Conservation (phyloP, 2,797 vertebrate species). For the Stomatorhinus walkeri region DNA sequence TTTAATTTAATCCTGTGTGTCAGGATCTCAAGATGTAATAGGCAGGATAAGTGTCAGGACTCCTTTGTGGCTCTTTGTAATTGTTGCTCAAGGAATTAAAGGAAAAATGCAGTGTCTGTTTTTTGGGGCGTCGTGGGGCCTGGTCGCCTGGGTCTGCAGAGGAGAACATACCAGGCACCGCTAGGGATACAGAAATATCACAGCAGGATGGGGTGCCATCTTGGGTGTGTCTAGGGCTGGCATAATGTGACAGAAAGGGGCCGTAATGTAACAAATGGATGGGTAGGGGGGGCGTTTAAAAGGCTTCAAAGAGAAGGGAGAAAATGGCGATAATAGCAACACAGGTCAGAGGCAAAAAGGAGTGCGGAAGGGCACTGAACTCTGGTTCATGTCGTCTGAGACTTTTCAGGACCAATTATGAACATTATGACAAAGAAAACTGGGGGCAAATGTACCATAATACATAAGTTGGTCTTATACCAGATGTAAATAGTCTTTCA, state of each 20-base stretch:
- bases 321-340: conserved; percentile 22
- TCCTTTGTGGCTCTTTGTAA: neutral
- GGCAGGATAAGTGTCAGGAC: neutral
- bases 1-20: neutral
- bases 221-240: conserved; percentile 39
- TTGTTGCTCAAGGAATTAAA: conserved; percentile 11
- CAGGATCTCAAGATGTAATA: neutral
- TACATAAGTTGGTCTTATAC: neutral
- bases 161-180: neutral
- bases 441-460: neutral
- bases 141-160: neutral
- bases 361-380: neutral
- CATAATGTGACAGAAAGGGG: conserved; percentile 36
- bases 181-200: conserved; percentile 27
- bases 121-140: neutral
- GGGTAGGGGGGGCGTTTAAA: neutral
- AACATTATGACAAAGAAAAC: neutral
- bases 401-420: neutral
- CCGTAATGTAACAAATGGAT: neutral
- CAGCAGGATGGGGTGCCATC: conserved; percentile 53
- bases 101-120: conserved; percentile 18
- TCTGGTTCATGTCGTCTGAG: neutral
- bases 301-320: neutral
- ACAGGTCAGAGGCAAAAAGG: neutral
- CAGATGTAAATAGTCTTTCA: neutral